Conservation (phyloP, 2,113 vertebrate species). For the Gadus chalcogrammus region DNA sequence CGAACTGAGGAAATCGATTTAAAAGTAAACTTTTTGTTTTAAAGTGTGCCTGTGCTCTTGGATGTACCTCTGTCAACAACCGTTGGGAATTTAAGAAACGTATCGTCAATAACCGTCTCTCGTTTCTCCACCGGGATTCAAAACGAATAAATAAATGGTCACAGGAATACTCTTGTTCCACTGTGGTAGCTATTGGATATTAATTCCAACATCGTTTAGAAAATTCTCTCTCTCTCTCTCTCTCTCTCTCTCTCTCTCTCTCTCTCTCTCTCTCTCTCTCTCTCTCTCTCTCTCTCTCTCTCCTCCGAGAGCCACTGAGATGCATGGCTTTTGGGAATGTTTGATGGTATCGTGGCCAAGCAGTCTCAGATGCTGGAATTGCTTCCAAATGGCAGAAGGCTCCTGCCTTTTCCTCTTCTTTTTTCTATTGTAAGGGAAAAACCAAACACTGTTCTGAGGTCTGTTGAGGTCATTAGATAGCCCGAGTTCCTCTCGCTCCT, state of each 20-base stretch:
- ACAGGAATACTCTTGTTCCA: neutral
- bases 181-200: slow-evolving; percentile 6
- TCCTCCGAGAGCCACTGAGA: slow-evolving; percentile 41
- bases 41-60: no score
- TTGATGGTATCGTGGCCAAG: slow-evolving; percentile 60
- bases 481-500: slow-evolving; percentile 38
- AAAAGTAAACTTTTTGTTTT: no score
- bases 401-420: slow-evolving; percentile 34
- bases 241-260: no score
- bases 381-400: slow-evolving; percentile 63
- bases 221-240: slow-evolving; percentile 35
- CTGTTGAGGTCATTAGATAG: slow-evolving; percentile 58
- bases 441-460: slow-evolving; percentile 45
- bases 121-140: neutral
- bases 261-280: no score
- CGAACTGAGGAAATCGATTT: no score
- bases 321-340: slow-evolving; percentile 54
- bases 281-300: no score
- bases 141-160: neutral
- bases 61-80: neutral
- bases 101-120: neutral
- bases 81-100: neutral
- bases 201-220: slow-evolving; percentile 24
- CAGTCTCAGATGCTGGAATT: slow-evolving; percentile 60
- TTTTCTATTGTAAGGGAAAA: slow-evolving; percentile 28